Evolutionary conservation across 2,113 vertebrate genomes (phyloP).

Genomic region (Trogon surrucura): DNA sequence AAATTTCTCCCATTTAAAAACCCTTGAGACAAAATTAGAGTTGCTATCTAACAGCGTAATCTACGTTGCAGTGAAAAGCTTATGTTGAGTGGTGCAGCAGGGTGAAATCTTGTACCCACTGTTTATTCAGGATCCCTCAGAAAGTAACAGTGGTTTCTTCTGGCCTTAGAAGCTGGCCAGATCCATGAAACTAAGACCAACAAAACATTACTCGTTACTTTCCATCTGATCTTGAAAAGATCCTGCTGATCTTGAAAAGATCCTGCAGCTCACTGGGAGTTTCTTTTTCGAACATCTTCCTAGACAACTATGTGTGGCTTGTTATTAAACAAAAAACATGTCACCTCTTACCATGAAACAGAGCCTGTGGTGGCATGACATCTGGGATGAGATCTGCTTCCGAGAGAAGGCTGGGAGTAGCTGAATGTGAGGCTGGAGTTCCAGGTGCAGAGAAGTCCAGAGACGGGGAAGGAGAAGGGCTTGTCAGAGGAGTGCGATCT

Average conservation of each 20-base stretch:
- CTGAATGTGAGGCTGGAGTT: constrained; percentile 92
- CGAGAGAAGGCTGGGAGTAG: constrained; percentile 93
- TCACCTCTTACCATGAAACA: constrained; percentile 89
- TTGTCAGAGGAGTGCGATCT: constrained; percentile 91
- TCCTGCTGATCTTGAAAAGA: neutral
- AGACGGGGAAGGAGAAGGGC: constrained; percentile 92
- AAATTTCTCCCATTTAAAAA: neutral
- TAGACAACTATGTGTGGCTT: accelerated
- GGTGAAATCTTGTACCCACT: neutral
- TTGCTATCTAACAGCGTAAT: neutral
- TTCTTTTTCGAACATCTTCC: neutral
- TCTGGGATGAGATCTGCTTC: constrained; percentile 97
- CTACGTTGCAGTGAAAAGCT: neutral
- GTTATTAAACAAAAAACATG: neutral
- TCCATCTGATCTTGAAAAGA: neutral
- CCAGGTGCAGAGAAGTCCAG: constrained; percentile 96
- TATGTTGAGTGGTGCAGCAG: neutral
- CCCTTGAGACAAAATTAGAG: neutral
- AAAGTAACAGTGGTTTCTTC: neutral
- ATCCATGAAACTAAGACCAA: neutral
- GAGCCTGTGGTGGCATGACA: constrained; percentile 93
- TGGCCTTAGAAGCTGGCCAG: neutral
- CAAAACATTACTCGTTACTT: neutral
- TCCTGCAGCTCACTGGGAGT: neutral
- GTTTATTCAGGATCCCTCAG: neutral